A percentile compares a stretch with the other conserved stretches of the same genome.
Conservation (phyloP, 1,140 invertebrate genomes). For the Drosophila bocki region DNA sequence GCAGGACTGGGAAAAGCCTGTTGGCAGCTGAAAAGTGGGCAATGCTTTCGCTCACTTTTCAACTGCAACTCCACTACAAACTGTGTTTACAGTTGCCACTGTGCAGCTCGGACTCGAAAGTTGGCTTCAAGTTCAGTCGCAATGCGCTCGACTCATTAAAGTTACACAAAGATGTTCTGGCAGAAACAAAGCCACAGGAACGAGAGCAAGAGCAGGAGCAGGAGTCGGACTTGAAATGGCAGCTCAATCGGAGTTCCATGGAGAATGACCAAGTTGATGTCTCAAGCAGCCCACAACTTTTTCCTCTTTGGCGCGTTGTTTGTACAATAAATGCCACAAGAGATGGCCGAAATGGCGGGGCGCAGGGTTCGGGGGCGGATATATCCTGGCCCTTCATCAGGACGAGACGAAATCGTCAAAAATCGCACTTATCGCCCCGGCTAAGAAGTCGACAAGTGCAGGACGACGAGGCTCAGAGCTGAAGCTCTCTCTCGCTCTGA, state of each 20-base stretch:
- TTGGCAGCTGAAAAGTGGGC: constrained; percentile 27
- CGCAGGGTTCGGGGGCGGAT: background rate
- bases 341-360: constrained; percentile 8
- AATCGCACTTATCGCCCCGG: constrained; percentile 76
- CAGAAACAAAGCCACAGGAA: constrained; percentile 21
- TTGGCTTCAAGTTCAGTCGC: constrained; percentile 54
- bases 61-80: constrained; percentile 43
- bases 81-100: constrained; percentile 57
- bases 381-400: constrained; percentile 61
- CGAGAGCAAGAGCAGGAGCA: constrained; percentile 1
- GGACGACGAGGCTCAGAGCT: constrained; percentile 16
- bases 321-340: constrained; percentile 69
- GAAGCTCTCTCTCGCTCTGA: constrained; percentile 34
- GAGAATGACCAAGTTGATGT: constrained; percentile 55
- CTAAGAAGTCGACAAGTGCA: constrained; percentile 52
- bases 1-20: constrained; percentile 17
- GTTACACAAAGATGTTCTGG: constrained; percentile 48
- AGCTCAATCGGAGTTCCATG: constrained; percentile 53
- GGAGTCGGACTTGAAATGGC: constrained; percentile 22
- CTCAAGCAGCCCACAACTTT: constrained; percentile 64
- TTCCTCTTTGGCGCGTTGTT: constrained; percentile 44
- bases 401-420: constrained; percentile 75
- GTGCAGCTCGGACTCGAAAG: constrained; percentile 36
- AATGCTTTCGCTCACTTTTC: constrained; percentile 14
- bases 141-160: constrained; percentile 71